phyloP scores from a whole-genome alignment of 2,113 vertebrate genomes.

The Bucco capensis region DNA sequence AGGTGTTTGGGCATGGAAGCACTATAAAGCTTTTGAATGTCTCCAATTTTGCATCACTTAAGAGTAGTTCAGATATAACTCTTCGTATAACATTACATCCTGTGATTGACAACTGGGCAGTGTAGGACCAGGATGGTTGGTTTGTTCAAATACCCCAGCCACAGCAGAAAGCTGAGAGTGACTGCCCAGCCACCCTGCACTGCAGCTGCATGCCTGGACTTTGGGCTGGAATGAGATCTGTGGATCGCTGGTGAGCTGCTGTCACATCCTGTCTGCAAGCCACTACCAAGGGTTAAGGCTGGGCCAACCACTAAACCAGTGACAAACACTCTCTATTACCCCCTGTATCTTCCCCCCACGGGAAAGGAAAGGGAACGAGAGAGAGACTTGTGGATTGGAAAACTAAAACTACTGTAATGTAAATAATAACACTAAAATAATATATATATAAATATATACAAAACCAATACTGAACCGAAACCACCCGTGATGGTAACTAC shows the following conservation, averaged over 20 bases:
- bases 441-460: no score
- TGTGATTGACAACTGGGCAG: neutral
- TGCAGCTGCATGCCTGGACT: accelerated
- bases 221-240: accelerated
- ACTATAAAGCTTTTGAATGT: neutral
- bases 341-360: no score
- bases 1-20: neutral
- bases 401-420: no score
- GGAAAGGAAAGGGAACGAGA: no score
- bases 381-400: no score
- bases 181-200: neutral
- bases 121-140: neutral
- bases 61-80: neutral
- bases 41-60: neutral
- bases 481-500: no score
- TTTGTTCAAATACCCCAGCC: neutral
- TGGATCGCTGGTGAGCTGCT: neutral
- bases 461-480: no score
- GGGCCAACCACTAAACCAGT: no score
- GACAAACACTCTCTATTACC: no score
- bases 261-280: neutral
- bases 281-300: no score
- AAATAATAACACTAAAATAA: no score
- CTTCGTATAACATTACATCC: neutral
- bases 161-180: neutral